Evolutionary conservation across 2,113 vertebrate genomes (phyloP), one percentile per base, ranked within the genome.

Genomic region (Clarias gariepinus): DNA sequence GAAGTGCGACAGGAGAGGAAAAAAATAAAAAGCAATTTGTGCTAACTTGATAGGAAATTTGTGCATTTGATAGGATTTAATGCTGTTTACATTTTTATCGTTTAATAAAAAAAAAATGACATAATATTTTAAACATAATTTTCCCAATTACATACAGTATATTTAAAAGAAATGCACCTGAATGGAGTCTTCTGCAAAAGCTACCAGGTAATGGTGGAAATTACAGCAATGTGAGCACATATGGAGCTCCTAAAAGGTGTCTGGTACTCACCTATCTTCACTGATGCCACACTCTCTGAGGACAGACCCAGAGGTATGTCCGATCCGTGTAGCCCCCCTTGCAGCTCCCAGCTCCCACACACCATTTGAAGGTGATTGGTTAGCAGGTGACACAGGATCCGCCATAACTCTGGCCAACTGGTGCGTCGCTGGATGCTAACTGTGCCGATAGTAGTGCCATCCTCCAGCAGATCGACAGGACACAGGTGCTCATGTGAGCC

Each of bases 331-430:
- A 91, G 90, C 90, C 92, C 53, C 30, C 63, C 94, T 94, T 92
- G 95, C 92, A 55, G 86, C 93, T 92, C 93, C 96, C 95, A 96
- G 92, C 94, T 95, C 90, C 95, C 95, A 93, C 95, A 95, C 81
- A 94, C 13, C 5, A 96, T 92, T 84, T 95, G 94, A 89, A 96
- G 96, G 92, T 97, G 96, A 89, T 93, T 92, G 88, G 90, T 94
- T 91, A 96, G 92, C 82, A 95, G 94, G 85, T 95, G 93, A 92
- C 77, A 94, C 92, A 96, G 93, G 87, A 92, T 93, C 92, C 93
- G 94, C 77, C 95, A 94, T 91, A 96, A 93, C 90, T 97, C 96
- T 90, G 95, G 94, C 96, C 96, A 96, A 82, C 95, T 92, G 80
- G 93, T 96, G 90, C 95, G 94, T 88, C 95, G 95, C 89, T 94